Percentiles rank a stretch among this genome's conserved stretches.
Conservation (phyloP, 2,888 invertebrate species). For the Rhingia campestris region DNA sequence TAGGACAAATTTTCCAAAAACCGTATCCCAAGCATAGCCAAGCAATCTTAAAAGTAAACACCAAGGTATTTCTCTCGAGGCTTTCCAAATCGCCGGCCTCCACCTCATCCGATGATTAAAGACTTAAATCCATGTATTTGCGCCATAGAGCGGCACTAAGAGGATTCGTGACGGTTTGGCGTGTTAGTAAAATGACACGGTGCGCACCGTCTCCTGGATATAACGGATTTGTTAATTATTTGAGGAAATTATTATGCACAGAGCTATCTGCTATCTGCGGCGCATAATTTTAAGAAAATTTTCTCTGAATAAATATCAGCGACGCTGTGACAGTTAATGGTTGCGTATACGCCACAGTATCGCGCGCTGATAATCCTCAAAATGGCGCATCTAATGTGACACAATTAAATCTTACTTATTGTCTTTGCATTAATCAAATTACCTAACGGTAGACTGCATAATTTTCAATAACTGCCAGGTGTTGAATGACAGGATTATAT, state of each 20-base stretch:
- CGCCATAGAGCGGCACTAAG: slow-evolving; percentile 1
- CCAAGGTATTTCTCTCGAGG: slow-evolving; percentile 12
- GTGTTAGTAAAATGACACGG: slow-evolving; percentile 26
- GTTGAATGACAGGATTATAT: slow-evolving; percentile 36
- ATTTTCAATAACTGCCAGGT: slow-evolving; percentile 57
- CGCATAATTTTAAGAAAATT: slow-evolving; percentile 39
- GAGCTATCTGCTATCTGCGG: slow-evolving; percentile 27
- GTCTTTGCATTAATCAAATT: slow-evolving; percentile 45
- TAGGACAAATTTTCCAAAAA: neutral
- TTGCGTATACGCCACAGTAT: slow-evolving; percentile 8
- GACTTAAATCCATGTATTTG: slow-evolving; percentile 2
- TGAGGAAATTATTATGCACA: slow-evolving; percentile 48
- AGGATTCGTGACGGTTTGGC: slow-evolving; percentile 30
- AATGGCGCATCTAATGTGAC: slow-evolving; percentile 27
- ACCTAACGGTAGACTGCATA: slow-evolving; percentile 9
- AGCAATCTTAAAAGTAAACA: slow-evolving; percentile 49
- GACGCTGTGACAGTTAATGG: slow-evolving; percentile 14
- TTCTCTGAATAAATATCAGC: slow-evolving; percentile 30
- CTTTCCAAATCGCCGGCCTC: neutral
- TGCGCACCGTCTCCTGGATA: slow-evolving; percentile 6
- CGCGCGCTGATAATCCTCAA: slow-evolving; percentile 13
- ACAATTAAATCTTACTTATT: slow-evolving; percentile 52
- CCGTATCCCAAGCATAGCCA: slow-evolving; percentile 7
- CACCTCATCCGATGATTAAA: slow-evolving; percentile 16
- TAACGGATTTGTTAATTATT: slow-evolving; percentile 45